These are phyloP conservation scores for Struthio camelus DNA, from an alignment of 2,113 vertebrate species.

Conservation along the genomic window DNA sequence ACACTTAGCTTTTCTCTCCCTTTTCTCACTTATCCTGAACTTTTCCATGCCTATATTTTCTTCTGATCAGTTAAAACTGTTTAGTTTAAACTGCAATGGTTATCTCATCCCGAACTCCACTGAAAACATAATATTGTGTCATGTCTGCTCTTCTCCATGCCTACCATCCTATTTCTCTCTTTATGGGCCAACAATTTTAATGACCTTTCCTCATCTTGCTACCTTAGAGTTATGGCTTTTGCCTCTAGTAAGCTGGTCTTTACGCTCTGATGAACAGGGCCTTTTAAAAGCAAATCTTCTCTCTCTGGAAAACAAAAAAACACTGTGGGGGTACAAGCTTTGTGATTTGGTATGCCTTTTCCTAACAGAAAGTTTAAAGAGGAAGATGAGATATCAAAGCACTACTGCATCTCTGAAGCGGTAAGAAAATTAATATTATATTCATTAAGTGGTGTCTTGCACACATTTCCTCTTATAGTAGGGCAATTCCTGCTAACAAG, in stretches of 20 bases:
- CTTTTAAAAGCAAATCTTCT: neutral
- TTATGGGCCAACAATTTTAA: neutral
- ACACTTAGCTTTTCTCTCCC: neutral
- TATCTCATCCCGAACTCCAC: neutral
- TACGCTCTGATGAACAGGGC: neutral
- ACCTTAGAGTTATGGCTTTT: neutral
- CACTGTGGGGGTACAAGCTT: neutral
- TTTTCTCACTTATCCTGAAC: neutral
- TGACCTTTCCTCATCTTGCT: slow-evolving; percentile 17
- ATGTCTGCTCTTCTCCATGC: neutral
- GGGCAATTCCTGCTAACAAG: neutral
- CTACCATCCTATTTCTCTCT: neutral
- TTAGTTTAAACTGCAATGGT: neutral
- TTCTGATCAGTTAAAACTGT: neutral
- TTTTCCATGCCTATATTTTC: neutral
- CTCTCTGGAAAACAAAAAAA: neutral
- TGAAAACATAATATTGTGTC: neutral
- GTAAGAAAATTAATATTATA: neutral
- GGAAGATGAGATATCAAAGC: neutral
- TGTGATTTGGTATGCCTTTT: neutral
- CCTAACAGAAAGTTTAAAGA: neutral
- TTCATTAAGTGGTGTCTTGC: neutral
- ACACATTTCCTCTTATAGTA: neutral
- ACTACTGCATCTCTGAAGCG: neutral
- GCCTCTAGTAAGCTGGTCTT: neutral